Conservation (phyloP, 1,140 invertebrate species). For the Pseudoatta argentina region DNA sequence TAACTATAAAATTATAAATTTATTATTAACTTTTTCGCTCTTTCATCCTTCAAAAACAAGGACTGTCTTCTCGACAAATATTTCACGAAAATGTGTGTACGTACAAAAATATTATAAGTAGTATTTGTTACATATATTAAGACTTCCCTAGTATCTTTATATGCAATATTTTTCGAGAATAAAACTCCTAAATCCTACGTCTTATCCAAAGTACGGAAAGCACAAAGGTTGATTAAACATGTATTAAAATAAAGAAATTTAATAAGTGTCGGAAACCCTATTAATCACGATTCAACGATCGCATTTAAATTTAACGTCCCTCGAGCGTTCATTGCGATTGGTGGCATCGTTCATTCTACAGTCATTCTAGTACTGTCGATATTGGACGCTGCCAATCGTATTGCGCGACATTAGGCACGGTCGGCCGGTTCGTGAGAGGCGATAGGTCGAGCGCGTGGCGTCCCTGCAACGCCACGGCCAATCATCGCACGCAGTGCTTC, state of each 20-base stretch:
- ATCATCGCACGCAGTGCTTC: neutral
- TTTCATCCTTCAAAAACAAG: too few species aligned
- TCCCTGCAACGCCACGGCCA: neutral
- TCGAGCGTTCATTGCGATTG: neutral
- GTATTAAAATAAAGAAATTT: neutral
- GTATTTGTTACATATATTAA: too few species aligned
- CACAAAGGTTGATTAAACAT: neutral
- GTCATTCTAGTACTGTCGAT: too few species aligned
- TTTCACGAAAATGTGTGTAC: too few species aligned
- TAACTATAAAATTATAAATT: too few species aligned
- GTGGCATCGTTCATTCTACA: too few species aligned
- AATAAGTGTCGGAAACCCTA: neutral
- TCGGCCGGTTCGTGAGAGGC: neutral
- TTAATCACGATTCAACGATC: neutral
- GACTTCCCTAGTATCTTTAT: too few species aligned
- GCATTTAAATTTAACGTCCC: neutral
- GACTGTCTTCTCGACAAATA: too few species aligned
- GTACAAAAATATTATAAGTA: too few species aligned
- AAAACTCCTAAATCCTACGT: neutral
- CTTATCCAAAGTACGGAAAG: neutral
- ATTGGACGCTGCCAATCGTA: neutral
- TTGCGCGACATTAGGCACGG: neutral
- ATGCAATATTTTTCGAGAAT: neutral
- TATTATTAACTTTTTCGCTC: too few species aligned
- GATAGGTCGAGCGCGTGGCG: neutral